A percentile compares a stretch with the other conserved stretches of the same genome.
Conservation (phyloP, 2,888 invertebrate species). For the Pheosia tremula region DNA sequence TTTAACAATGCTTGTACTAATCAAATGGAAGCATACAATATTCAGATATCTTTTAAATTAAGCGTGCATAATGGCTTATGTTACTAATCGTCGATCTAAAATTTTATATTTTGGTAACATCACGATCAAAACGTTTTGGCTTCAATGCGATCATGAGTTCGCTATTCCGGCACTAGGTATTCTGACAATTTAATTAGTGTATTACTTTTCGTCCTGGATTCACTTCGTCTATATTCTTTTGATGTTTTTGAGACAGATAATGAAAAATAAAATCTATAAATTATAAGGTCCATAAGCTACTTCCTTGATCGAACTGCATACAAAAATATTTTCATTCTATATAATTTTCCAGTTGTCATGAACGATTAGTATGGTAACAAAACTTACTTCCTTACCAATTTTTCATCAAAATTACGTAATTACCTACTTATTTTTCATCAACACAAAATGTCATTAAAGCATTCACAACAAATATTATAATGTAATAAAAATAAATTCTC, state of each 20-base stretch:
- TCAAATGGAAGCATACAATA: not conserved
- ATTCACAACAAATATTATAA: not conserved
- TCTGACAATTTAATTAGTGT: constrained; percentile 3
- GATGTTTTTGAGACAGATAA: too few relatives aligned
- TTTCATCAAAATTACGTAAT: too few relatives aligned
- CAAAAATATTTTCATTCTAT: too few relatives aligned
- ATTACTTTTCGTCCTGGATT: not conserved
- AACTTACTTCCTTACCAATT: too few relatives aligned
- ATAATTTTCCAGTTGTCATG: too few relatives aligned
- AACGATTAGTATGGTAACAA: too few relatives aligned
- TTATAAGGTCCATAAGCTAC: too few relatives aligned
- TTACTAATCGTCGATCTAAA: not conserved
- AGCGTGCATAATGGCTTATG: not conserved
- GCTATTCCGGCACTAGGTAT: not conserved
- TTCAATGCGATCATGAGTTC: not conserved
- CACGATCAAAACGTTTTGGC: constrained; percentile 3
- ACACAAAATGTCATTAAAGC: too few relatives aligned
- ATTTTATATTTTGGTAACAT: constrained; percentile 2
- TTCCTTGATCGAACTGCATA: too few relatives aligned
- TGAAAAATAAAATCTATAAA: too few relatives aligned
- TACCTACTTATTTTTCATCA: too few relatives aligned
- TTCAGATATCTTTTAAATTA: not conserved
- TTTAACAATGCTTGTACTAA: constrained; percentile 10
- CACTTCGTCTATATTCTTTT: not conserved
- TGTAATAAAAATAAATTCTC: not conserved